Conservation (phyloP, 1,140 invertebrate genomes). For the Proctacanthus coquilletti region DNA sequence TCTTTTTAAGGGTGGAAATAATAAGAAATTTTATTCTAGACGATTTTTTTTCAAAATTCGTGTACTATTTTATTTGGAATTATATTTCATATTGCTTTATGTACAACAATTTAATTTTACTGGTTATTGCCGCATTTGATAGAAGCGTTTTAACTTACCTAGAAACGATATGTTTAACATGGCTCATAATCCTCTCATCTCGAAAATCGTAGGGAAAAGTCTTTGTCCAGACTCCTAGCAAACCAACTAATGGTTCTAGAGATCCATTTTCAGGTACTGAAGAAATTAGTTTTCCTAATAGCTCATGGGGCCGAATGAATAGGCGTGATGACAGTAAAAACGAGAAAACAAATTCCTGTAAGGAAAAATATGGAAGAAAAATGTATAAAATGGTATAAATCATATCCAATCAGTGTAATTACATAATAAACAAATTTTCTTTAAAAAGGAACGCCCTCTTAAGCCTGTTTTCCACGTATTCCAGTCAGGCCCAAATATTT, state of each 20-base stretch:
- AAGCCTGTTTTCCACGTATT: too few relatives aligned
- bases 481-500: too few relatives aligned
- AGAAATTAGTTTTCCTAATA: conserved; percentile 25
- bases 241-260: conserved; percentile 22
- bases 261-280: conserved; percentile 24
- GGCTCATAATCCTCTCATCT: conserved; percentile 42
- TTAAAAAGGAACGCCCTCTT: too few relatives aligned
- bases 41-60: too few relatives aligned
- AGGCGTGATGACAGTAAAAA: conserved; percentile 28
- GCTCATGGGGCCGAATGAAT: conserved; percentile 27
- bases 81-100: too few relatives aligned
- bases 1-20: neutral
- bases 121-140: neutral
- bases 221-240: conserved; percentile 30
- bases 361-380: conserved; percentile 1
- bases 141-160: conserved; percentile 14
- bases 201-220: conserved; percentile 49
- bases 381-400: neutral
- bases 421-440: too few relatives aligned
- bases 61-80: too few relatives aligned
- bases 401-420: too few relatives aligned
- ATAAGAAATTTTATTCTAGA: neutral
- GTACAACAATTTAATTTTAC: too few relatives aligned
- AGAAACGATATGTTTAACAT: conserved; percentile 34
- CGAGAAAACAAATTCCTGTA: conserved; percentile 27